Conservation (phyloP, 2,113 vertebrate species). For the Sterna hirundo region DNA sequence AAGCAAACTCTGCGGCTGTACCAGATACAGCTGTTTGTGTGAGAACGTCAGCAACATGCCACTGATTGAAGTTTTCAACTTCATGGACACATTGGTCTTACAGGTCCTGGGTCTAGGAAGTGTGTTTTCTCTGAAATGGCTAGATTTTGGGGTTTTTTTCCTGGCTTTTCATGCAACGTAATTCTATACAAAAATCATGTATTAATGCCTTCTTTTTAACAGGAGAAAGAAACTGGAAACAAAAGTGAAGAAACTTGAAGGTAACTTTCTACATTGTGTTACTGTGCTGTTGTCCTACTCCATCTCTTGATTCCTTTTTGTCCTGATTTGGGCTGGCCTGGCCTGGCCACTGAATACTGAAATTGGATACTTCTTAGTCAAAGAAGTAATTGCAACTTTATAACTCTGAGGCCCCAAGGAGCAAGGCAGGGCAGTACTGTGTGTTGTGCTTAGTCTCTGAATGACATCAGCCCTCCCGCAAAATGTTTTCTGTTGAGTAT, state of each 20-base stretch:
- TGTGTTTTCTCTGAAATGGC: not conserved
- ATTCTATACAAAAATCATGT: not conserved
- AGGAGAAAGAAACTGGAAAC: conserved; percentile 89
- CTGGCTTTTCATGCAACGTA: not conserved
- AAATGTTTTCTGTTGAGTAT: not conserved
- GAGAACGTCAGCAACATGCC: not conserved
- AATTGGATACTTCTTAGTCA: not conserved
- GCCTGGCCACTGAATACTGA: not conserved
- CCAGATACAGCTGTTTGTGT: not conserved
- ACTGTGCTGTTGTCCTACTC: not conserved
- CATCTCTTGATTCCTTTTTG: not conserved
- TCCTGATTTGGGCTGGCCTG: not conserved
- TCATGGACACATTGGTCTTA: not conserved
- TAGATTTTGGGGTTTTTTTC: not conserved
- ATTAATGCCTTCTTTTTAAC: conserved; percentile 11
- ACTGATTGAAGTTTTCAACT: not conserved
- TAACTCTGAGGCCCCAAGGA: not conserved
- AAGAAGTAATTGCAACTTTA: not conserved
- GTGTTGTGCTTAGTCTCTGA: not conserved
- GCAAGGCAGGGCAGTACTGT: not conserved
- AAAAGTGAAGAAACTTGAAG: conserved; percentile 87
- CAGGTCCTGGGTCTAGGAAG: not conserved
- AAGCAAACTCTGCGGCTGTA: not conserved
- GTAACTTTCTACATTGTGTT: conserved; percentile 61
- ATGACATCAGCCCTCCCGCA: not conserved